Base-by-base conservation (phyloP, 2,797 vertebrate species). In the Triplophysa yarkandensis region DNA sequence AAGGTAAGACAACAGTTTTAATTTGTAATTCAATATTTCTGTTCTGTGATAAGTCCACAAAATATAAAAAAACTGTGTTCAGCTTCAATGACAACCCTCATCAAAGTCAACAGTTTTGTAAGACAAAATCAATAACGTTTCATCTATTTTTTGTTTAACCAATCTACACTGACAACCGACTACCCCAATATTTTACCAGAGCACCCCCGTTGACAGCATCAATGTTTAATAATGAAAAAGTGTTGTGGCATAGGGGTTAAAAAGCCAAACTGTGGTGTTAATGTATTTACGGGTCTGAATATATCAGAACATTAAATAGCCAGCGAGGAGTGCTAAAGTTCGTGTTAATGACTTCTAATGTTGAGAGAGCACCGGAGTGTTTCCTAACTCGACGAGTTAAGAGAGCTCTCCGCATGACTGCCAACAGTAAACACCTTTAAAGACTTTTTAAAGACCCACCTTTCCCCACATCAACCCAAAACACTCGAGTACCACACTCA, bases 231-330 rank as follows among this genome's bases (percentile, higher is more conserved):
- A 44, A 52, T 27, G 44, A 16, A 58, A 55, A 65, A 19, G 58
- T 32, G 19, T 27, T 17, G 43, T 64, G 60, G 9, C 60, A 68
- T n/a, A 55, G 50, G 77, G 55, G 36, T 73, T 55, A 34, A 32
- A 61, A 60, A 36, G 73, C 66, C 80, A 74, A 86, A 86, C 44
- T 9, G 68, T 80, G 68, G 76, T 52, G 76, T 83, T 81, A 84
- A 86, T 63, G 28, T 63, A 82, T 79, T 84, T 58, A 74, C 55
- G 83, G 82, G 11, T 78, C 77, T 81, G 81, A 50, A 69, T 76
- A 48, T 82, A 54, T 57, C 71, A 1, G 50, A 71, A 81, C 17
- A 28, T 83, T 88, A 87, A 90, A 88, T 87, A 87, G 44, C 75
- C 81, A 70, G 86, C 84, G 84, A 82, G 60, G 43, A 76, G 68